Evolutionary conservation across 2,888 invertebrate genomes (phyloP).

Genomic region (Spodoptera littoralis): DNA sequence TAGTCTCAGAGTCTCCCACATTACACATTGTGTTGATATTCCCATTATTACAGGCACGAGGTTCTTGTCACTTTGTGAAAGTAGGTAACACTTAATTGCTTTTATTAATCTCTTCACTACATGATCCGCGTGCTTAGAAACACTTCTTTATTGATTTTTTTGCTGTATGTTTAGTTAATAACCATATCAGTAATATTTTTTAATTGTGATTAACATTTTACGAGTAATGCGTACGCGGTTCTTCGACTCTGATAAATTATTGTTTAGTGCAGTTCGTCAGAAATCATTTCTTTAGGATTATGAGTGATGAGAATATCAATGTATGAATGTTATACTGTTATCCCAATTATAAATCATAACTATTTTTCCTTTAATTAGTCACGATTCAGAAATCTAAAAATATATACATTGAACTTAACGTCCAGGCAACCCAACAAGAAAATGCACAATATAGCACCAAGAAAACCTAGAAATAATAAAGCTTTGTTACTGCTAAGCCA

Average conservation of each 20-base stretch:
- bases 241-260: constrained; percentile 2
- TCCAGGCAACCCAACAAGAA: no score
- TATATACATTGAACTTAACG: no score
- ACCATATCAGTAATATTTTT: not conserved
- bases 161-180: constrained; percentile 5
- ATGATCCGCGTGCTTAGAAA: constrained; percentile 34
- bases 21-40: constrained; percentile 46
- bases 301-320: no score
- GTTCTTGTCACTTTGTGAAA: constrained; percentile 45
- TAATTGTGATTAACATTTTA: constrained; percentile 9
- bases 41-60: constrained; percentile 46
- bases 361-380: no score
- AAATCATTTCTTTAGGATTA: no score
- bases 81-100: constrained; percentile 44
- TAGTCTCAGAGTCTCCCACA: constrained; percentile 25
- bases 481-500: not conserved
- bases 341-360: no score
- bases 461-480: not conserved
- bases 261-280: not conserved
- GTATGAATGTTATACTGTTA: no score
- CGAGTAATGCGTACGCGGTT: not conserved
- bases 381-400: no score
- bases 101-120: constrained; percentile 26
- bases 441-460: no score
- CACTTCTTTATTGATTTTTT: constrained; percentile 24